Conservation (phyloP, 2,797 vertebrate species). For the Oceanodroma leucorhoa region DNA sequence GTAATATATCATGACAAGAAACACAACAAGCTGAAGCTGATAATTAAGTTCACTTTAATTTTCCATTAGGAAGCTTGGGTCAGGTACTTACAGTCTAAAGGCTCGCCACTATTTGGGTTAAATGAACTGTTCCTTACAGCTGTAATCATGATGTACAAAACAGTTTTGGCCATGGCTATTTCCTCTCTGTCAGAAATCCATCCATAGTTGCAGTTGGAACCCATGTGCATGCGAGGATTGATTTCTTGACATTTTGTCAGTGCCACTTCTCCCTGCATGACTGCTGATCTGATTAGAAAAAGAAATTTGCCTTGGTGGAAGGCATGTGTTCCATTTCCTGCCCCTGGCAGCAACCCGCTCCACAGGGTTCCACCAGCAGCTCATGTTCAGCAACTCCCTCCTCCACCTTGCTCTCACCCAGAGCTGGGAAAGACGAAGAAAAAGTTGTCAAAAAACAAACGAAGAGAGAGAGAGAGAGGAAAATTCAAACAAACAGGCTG, state of each 20-base stretch:
- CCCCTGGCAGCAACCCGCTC: slow-evolving; percentile 43
- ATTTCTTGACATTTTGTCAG: slow-evolving; percentile 66
- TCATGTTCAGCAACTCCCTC: not conserved
- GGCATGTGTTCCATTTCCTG: slow-evolving; percentile 73
- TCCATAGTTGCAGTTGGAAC: slow-evolving; percentile 22
- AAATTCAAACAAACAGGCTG: slow-evolving; percentile 10
- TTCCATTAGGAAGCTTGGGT: slow-evolving; percentile 24
- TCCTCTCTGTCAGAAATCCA: slow-evolving; percentile 40
- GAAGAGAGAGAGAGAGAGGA: not conserved
- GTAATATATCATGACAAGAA: not conserved
- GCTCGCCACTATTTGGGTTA: not conserved
- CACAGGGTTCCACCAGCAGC: slow-evolving; percentile 40
- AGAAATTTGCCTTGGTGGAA: slow-evolving; percentile 58
- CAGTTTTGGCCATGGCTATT: slow-evolving; percentile 7
- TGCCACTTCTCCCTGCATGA: slow-evolving; percentile 64
- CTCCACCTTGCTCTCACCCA: not conserved
- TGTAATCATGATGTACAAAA: slow-evolving; percentile 45
- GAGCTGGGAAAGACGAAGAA: not conserved
- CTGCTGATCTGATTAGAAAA: slow-evolving; percentile 63
- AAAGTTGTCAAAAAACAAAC: not conserved
- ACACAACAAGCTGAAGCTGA: not conserved
- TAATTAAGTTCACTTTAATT: slow-evolving; percentile 21
- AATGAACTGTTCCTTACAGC: slow-evolving; percentile 41
- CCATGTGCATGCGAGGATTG: slow-evolving; percentile 9
- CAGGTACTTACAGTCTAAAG: not conserved